Evolutionary conservation across 2,888 invertebrate genomes (phyloP).

Genomic region (Colostygia pectinataria): DNA sequence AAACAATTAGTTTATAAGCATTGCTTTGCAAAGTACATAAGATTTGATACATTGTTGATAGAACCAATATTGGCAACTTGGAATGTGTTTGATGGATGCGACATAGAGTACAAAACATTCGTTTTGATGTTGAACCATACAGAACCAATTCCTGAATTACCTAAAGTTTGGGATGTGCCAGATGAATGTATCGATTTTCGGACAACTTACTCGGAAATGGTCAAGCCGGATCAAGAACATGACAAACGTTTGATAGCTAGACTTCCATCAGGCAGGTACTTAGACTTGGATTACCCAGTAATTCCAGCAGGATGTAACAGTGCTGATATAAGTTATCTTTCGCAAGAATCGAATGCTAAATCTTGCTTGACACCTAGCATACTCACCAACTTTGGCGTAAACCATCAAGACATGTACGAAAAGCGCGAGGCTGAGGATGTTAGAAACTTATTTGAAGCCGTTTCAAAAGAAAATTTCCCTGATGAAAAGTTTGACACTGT

Average conservation of each 20-base stretch:
- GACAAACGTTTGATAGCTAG: constrained; percentile 41
- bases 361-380: constrained; percentile 44
- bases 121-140: constrained; percentile 58
- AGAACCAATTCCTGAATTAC: constrained; percentile 45
- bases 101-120: constrained; percentile 65
- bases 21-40: constrained; percentile 52
- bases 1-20: constrained; percentile 59
- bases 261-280: constrained; percentile 49
- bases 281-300: constrained; percentile 45
- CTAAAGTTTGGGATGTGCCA: constrained; percentile 50
- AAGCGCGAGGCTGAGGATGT: constrained; percentile 42
- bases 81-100: constrained; percentile 54
- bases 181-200: constrained; percentile 41
- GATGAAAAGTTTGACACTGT: constrained; percentile 62
- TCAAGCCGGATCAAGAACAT: constrained; percentile 36
- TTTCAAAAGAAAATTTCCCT: constrained; percentile 60
- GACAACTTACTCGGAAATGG: constrained; percentile 54
- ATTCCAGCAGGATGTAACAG: constrained; percentile 43
- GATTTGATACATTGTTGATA: constrained; percentile 53
- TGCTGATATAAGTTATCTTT: constrained; percentile 40
- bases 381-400: constrained; percentile 41
- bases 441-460: constrained; percentile 63
- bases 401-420: constrained; percentile 50
- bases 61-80: constrained; percentile 61
- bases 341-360: constrained; percentile 48